Conservation (phyloP, 1,140 invertebrate species). For the Caenorhabditis latens region DNA sequence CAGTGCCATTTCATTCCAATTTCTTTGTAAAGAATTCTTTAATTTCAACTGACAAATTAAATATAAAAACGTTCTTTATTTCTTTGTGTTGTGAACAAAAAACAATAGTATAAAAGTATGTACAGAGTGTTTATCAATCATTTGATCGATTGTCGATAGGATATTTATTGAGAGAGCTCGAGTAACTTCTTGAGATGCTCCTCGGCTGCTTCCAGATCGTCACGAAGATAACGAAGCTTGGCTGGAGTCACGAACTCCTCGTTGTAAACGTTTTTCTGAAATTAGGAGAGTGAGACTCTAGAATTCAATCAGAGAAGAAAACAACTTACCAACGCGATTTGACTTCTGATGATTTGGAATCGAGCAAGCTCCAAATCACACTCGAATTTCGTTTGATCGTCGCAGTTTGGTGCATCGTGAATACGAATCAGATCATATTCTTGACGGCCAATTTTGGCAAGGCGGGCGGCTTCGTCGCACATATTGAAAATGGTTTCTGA, state of each 20-base stretch:
- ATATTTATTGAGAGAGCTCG: not conserved
- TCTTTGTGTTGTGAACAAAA: not conserved
- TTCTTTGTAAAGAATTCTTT: not conserved
- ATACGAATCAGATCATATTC: conserved; percentile 28
- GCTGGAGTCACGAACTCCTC: conserved; percentile 48
- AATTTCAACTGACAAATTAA: not conserved
- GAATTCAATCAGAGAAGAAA: not conserved
- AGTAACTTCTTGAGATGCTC: conserved; percentile 54
- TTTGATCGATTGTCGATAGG: not conserved
- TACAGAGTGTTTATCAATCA: not conserved
- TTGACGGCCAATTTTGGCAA: conserved; percentile 40
- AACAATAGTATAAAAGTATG: not conserved
- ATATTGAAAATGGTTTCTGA: not conserved
- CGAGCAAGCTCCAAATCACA: conserved; percentile 43
- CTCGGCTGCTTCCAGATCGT: conserved; percentile 56
- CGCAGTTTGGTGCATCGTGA: conserved; percentile 33
- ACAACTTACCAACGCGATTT: conserved; percentile 9
- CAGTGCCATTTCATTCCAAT: conserved; percentile 1
- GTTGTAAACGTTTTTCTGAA: conserved; percentile 50
- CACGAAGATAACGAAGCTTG: conserved; percentile 42
- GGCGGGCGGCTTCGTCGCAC: conserved; percentile 37
- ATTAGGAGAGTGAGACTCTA: not conserved
- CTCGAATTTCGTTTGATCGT: conserved; percentile 24
- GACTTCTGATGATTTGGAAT: conserved; percentile 6
- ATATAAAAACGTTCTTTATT: conserved; percentile 2